Conservation (phyloP, 2,113 vertebrate genomes). For the Eonycteris spelaea region DNA sequence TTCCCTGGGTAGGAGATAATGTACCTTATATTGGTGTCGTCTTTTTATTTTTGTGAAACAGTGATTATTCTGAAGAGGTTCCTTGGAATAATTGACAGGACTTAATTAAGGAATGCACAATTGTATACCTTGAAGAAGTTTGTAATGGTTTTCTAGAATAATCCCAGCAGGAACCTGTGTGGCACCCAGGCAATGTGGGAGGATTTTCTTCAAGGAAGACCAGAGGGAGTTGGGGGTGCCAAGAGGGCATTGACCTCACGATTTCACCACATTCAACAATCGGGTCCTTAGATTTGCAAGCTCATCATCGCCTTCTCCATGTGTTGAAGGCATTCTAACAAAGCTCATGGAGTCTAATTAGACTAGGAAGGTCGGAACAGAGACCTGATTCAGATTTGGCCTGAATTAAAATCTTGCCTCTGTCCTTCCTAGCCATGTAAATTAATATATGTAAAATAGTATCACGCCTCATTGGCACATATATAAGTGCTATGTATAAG, state of each 20-base stretch:
- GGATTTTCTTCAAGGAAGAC: neutral
- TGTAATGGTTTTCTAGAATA: conserved; percentile 7
- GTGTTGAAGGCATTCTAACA: neutral
- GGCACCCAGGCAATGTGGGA: neutral
- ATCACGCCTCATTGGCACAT: neutral
- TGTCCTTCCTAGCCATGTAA: neutral
- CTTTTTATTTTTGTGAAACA: conserved; percentile 74
- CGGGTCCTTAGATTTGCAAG: neutral
- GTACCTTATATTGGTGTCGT: conserved; percentile 58
- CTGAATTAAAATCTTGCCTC: neutral
- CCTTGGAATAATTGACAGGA: conserved; percentile 72
- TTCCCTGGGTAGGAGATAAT: conserved; percentile 73
- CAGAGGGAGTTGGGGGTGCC: neutral
- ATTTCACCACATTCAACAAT: neutral
- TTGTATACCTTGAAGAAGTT: conserved; percentile 49
- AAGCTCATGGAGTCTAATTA: neutral
- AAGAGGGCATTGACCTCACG: neutral
- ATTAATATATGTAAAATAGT: neutral
- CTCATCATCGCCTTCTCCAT: neutral
- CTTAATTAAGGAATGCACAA: conserved; percentile 68
- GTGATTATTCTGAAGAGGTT: conserved; percentile 75
- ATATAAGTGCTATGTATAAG: neutral
- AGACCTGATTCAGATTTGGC: neutral
- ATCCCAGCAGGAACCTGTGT: neutral
- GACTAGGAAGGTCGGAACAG: neutral